Conservation (phyloP, 2,113 vertebrate genomes). For the Taxidea taxus region DNA sequence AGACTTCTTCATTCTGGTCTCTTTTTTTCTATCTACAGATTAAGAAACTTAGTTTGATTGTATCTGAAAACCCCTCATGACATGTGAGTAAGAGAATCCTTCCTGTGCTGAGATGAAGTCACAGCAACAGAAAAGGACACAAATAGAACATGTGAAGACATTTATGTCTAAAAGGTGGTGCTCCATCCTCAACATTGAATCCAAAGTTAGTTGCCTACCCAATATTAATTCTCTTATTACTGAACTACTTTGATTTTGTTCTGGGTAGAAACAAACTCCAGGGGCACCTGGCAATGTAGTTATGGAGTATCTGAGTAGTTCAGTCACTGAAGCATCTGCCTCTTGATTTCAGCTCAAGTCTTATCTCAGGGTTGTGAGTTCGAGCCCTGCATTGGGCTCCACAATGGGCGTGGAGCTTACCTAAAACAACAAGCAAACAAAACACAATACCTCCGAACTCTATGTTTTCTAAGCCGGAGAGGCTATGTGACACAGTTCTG, state of each 20-base stretch:
- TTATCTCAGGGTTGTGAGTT: neutral
- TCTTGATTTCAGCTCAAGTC: neutral
- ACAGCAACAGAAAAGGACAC: neutral
- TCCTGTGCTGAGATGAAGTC: neutral
- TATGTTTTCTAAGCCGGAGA: neutral
- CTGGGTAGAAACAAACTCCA: neutral
- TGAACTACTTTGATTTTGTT: neutral
- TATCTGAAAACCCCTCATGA: neutral
- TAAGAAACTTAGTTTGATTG: neutral
- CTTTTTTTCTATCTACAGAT: neutral
- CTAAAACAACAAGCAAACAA: neutral
- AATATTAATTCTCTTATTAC: neutral
- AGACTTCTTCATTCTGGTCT: neutral
- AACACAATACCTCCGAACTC: neutral
- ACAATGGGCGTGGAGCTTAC: neutral
- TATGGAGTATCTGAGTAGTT: neutral
- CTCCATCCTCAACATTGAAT: neutral
- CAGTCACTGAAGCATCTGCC: neutral
- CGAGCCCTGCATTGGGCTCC: neutral
- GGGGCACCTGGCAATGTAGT: neutral
- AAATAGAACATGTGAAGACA: too few species aligned
- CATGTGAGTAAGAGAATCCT: neutral
- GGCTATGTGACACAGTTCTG: neutral
- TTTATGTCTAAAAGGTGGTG: neutral
- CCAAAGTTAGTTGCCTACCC: neutral